Percentiles rank a stretch among this genome's conserved stretches.
Conservation (phyloP, 2,797 vertebrate genomes). For the Phoebastria nigripes region DNA sequence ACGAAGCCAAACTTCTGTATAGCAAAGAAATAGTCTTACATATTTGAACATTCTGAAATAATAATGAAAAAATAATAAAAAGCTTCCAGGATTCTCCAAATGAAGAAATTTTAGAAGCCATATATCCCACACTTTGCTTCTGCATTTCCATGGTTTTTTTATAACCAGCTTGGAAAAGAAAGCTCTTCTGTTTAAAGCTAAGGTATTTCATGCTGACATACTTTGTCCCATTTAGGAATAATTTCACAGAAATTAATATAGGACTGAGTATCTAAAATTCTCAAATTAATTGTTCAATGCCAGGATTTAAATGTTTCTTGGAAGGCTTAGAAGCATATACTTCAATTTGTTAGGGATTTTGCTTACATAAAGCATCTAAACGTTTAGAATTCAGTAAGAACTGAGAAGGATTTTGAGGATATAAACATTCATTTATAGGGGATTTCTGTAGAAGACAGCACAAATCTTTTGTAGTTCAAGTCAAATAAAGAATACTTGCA, state of each 20-base stretch:
- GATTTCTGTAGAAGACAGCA: neutral
- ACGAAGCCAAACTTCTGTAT: neutral
- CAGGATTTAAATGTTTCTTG: neutral
- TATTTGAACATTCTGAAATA: neutral
- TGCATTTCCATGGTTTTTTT: neutral
- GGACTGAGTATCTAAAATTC: neutral
- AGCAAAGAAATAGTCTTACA: neutral
- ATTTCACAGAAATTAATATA: neutral
- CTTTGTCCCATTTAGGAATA: neutral
- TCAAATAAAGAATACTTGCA: neutral
- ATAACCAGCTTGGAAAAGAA: neutral
- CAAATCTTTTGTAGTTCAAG: neutral
- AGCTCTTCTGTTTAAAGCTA: neutral
- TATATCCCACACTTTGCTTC: neutral
- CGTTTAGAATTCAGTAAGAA: neutral
- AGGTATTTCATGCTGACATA: neutral
- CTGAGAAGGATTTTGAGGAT: neutral
- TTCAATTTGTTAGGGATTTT: constrained; percentile 16
- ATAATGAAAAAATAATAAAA: neutral
- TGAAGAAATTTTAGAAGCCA: neutral
- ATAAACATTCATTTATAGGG: neutral
- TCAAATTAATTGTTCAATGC: neutral
- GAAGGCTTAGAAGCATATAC: neutral
- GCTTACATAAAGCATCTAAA: neutral
- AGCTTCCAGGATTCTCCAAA: neutral